Percentiles rank a stretch among this genome's conserved stretches.
Conservation (phyloP, 2,888 invertebrate genomes). For the Lasioglossum oenotherae region DNA sequence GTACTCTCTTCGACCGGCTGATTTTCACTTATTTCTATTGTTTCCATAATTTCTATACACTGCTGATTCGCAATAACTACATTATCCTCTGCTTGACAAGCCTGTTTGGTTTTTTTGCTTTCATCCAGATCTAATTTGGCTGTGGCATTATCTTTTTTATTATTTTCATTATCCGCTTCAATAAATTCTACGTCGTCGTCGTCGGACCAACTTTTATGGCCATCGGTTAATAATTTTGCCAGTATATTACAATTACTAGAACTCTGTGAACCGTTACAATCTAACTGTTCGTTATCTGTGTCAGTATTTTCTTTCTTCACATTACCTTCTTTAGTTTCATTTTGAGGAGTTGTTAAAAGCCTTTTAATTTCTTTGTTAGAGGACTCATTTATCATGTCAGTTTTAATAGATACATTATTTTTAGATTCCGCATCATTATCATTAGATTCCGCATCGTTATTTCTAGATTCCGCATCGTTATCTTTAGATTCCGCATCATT, state of each 20-base stretch:
- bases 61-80: conserved; percentile 3
- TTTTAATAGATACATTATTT: neutral
- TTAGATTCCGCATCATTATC: neutral
- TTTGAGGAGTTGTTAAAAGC: conserved; percentile 1
- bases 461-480: neutral
- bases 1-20: neutral
- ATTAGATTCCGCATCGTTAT: conserved; percentile 19
- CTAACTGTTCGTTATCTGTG: conserved; percentile 7
- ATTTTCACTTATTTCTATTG: conserved; percentile 6
- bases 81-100: neutral
- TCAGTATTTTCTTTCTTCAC: conserved; percentile 8
- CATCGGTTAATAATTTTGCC: conserved; percentile 38
- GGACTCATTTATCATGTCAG: conserved; percentile 10
- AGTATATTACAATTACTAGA: conserved; percentile 25
- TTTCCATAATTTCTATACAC: neutral
- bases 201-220: neutral
- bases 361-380: neutral
- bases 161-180: conserved; percentile 30
- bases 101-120: neutral
- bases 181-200: conserved; percentile 11
- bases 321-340: conserved; percentile 21
- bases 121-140: neutral
- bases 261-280: neutral
- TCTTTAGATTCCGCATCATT: conserved; percentile 22
- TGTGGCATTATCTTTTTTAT: conserved; percentile 23